Base-by-base conservation (phyloP, 2,888 invertebrate genomes). In the Catocala sponsa region DNA sequence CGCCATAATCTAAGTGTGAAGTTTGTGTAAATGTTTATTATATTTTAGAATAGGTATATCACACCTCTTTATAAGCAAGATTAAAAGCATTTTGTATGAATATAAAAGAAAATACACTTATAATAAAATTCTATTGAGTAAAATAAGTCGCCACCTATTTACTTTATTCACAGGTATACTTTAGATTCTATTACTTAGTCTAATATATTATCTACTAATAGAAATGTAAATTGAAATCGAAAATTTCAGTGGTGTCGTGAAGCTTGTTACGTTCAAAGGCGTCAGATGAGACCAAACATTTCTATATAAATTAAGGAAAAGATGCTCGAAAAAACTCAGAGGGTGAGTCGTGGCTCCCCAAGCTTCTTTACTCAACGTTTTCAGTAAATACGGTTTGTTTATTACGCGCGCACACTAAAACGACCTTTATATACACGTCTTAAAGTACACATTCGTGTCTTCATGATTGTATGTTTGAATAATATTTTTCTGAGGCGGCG, bases 301-400 rank as follows among this genome's bases (percentile, higher is more conserved):
- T 92, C 91, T 91, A 91, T 91, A 94, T 92, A 94, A 91, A 94
- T 95, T 94, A 94, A 90, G 88, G 86, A 91, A 92, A 94, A 94
- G 90, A 91, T 88, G 89, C 85, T 78, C 84, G 84, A 90, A 91
- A 94, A 93, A 91, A 90, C 83, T 85, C 35, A 38, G 88, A 85
- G 90, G 91, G 91, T 90, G 78, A 67, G 51, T 77, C 81, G 84
- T 68, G 83, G 80, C 87, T 87, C 91, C 91, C 92, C 88, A 89
- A 79, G 85, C 88, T 91, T 91, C 90, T 92, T 92, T 91, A 85
- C 92, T 88, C 88, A 88, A 89, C 88, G 84, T 91, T 92, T 91
- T 91, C 86, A 83, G 87, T 88, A 92, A 93, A 92, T 90, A 91
- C 83, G 83, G 80, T 85, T 78, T 75, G 82, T 80, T 83, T 82